phyloP scores from a whole-genome alignment of 2,888 invertebrate species.

The Drosophila barbarae region DNA sequence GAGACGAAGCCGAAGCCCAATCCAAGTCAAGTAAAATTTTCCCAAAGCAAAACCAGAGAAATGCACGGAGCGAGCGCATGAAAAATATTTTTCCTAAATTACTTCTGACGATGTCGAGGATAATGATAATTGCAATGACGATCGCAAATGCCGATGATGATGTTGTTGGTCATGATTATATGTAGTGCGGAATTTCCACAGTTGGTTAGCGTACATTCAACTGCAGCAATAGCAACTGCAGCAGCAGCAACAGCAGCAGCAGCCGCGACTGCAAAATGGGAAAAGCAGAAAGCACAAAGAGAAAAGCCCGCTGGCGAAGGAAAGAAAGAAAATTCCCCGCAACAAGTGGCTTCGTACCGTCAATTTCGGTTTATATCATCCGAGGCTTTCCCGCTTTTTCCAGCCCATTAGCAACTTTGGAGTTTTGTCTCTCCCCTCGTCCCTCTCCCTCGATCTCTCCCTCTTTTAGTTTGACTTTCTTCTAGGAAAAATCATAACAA shows the following conservation, averaged over 20 bases:
- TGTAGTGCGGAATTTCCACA: conserved; percentile 73
- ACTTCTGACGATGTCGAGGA: conserved; percentile 68
- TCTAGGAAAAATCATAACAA: conserved; percentile 65
- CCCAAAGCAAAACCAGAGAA: conserved; percentile 49
- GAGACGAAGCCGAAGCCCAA: conserved; percentile 5
- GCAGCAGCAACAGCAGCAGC: conserved; percentile 20
- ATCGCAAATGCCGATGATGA: conserved; percentile 43
- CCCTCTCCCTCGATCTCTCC: conserved; percentile 12
- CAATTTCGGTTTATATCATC: conserved; percentile 45
- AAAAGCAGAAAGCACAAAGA: conserved; percentile 47
- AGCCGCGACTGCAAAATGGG: conserved; percentile 42
- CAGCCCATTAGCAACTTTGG: conserved; percentile 66
- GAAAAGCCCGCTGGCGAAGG: conserved; percentile 51
- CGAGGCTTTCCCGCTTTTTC: conserved; percentile 34
- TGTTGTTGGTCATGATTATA: conserved; percentile 59
- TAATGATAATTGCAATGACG: conserved; percentile 49
- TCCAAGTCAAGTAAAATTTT: conserved; percentile 53
- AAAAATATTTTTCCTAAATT: conserved; percentile 62
- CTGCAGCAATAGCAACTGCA: conserved; percentile 28
- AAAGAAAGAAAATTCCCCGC: conserved; percentile 49
- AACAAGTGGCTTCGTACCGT: conserved; percentile 53
- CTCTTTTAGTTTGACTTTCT: conserved; percentile 54
- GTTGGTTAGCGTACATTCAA: conserved; percentile 68
- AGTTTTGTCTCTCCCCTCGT: not conserved
- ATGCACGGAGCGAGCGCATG: conserved; percentile 50